Evolutionary conservation across 2,113 vertebrate species (phyloP).

Genomic region (Hiodon alosoides): DNA sequence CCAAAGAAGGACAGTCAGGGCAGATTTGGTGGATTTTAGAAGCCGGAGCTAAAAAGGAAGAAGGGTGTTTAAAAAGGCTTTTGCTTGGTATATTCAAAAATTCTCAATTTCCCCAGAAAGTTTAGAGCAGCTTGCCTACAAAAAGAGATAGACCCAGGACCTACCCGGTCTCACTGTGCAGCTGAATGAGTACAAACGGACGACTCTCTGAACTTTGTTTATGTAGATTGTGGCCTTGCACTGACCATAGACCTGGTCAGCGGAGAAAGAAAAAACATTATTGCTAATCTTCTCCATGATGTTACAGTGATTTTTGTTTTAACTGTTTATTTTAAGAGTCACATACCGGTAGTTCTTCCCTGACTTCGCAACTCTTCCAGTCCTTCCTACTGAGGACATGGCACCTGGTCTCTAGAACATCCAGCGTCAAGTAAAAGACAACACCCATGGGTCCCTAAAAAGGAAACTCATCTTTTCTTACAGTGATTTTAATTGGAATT

Average conservation of each 20-base stretch:
- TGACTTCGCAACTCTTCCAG: conserved; percentile 52
- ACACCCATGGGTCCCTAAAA: conserved; percentile 43
- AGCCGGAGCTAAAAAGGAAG: conserved; percentile 40
- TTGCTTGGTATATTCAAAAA: too few relatives aligned
- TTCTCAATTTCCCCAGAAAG: too few relatives aligned
- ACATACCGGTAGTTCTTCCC: conserved; percentile 41
- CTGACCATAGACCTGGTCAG: conserved; percentile 59
- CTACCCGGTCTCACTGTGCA: conserved; percentile 60
- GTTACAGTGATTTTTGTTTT: neutral
- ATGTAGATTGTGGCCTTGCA: conserved; percentile 60
- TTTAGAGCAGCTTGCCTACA: too few relatives aligned
- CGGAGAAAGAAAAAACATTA: conserved; percentile 1
- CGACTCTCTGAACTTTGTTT: conserved; percentile 48
- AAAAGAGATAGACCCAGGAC: neutral
- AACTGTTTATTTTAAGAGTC: neutral
- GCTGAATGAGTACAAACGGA: conserved; percentile 58
- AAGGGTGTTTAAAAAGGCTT: neutral
- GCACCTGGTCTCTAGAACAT: conserved; percentile 62
- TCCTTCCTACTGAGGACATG: conserved; percentile 57
- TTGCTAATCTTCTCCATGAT: neutral
- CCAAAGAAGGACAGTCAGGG: conserved; percentile 45
- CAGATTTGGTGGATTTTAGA: neutral
- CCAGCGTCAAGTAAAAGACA: conserved; percentile 59
- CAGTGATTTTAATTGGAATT: neutral
- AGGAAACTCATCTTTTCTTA: neutral